A percentile compares a stretch with the other conserved stretches of the same genome.
Evolutionary conservation across 2,113 vertebrate genomes (phyloP).

Genomic region (Nerophis ophidion): DNA sequence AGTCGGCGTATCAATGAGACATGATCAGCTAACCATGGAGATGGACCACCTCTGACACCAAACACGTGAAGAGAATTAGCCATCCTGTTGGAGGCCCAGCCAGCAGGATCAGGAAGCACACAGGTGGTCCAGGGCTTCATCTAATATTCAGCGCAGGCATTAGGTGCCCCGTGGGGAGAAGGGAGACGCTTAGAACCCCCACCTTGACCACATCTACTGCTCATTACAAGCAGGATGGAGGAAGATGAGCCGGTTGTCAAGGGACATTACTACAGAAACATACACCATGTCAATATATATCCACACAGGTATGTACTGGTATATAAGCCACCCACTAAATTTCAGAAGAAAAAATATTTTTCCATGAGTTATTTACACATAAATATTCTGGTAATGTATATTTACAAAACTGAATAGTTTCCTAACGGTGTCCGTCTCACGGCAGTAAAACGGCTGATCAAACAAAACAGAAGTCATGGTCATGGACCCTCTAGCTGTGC

Average conservation of each 20-base stretch:
- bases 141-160: conserved; percentile 69
- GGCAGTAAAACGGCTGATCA: too few relatives aligned
- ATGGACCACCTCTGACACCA: conserved; percentile 14
- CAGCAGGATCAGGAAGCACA: conserved; percentile 52
- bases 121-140: conserved; percentile 55
- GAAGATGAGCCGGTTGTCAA: not conserved
- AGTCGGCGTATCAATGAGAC: conserved; percentile 26
- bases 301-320: too few relatives aligned
- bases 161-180: conserved; percentile 59
- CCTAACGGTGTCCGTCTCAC: too few relatives aligned
- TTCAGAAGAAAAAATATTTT: too few relatives aligned
- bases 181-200: conserved; percentile 14
- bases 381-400: too few relatives aligned
- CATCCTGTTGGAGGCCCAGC: conserved; percentile 19
- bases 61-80: conserved; percentile 7
- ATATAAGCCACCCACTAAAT: too few relatives aligned
- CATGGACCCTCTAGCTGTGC: too few relatives aligned
- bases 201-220: conserved; percentile 32
- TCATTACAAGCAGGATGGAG: conserved; percentile 41
- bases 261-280: too few relatives aligned
- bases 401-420: too few relatives aligned
- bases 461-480: too few relatives aligned
- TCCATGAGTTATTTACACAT: too few relatives aligned
- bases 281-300: too few relatives aligned
- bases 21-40: conserved; percentile 31